A percentile compares a stretch with the other conserved stretches of the same genome.
These are phyloP conservation scores for Meta bourneti DNA, from an alignment of 2,888 invertebrate species.

Conservation along the genomic window DNA sequence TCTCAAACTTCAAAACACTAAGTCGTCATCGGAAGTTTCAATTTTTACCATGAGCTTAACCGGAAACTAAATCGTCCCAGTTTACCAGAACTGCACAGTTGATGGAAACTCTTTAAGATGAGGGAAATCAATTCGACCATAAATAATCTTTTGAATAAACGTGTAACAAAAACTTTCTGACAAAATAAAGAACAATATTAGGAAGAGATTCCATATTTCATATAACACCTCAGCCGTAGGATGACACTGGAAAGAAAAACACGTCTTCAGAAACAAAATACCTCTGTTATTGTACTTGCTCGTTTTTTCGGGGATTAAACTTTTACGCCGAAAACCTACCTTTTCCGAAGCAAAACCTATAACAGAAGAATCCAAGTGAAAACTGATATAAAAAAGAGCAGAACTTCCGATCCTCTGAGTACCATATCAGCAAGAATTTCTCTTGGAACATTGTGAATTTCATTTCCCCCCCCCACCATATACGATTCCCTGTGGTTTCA, in stretches of 20 bases:
- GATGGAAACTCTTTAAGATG: too few relatives aligned
- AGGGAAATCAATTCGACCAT: too few relatives aligned
- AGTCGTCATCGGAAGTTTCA: too few relatives aligned
- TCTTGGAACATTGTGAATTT: slow-evolving; percentile 58
- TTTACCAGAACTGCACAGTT: too few relatives aligned
- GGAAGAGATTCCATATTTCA: neutral
- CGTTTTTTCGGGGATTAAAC: slow-evolving; percentile 48
- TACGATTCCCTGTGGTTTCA: slow-evolving; percentile 58
- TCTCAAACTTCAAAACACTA: too few relatives aligned
- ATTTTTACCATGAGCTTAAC: too few relatives aligned
- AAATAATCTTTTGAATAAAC: too few relatives aligned
- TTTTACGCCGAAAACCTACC: slow-evolving; percentile 45
- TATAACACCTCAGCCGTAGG: neutral
- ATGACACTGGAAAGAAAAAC: neutral
- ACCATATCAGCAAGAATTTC: slow-evolving; percentile 60
- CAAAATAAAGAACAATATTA: too few relatives aligned
- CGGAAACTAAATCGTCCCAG: too few relatives aligned
- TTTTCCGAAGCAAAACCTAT: slow-evolving; percentile 50
- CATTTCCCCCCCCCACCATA: slow-evolving; percentile 36
- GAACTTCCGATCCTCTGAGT: slow-evolving; percentile 38
- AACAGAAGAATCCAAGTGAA: slow-evolving; percentile 63
- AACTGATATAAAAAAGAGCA: slow-evolving; percentile 65
- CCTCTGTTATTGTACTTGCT: neutral
- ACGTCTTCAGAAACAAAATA: slow-evolving; percentile 11
- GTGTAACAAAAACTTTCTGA: too few relatives aligned